phyloP scores from a whole-genome alignment of 1,140 invertebrate genomes.

The Brachionus rotundiformis region DNA sequence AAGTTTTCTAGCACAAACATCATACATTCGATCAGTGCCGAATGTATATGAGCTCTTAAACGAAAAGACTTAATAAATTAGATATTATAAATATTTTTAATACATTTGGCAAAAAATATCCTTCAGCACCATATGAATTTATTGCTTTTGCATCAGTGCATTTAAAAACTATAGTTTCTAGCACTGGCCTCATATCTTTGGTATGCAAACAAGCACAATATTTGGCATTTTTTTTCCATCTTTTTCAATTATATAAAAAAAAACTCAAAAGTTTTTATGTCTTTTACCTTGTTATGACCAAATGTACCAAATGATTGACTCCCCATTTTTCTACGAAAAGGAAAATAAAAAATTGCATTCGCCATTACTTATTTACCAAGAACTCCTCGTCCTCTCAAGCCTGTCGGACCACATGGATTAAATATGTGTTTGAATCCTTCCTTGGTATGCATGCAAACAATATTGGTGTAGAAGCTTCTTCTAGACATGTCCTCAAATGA shows the following conservation, averaged over 20 bases:
- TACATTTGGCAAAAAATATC: conserved; percentile 14
- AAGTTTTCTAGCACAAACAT: neutral
- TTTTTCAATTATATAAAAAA: neutral
- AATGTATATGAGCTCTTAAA: neutral
- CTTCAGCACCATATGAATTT: neutral
- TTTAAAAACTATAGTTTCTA: neutral
- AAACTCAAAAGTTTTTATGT: neutral
- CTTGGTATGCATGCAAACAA: neutral
- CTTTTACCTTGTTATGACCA: conserved; percentile 2
- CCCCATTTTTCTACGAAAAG: neutral
- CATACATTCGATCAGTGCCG: neutral
- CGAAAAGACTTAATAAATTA: neutral
- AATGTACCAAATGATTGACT: neutral
- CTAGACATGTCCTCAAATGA: neutral
- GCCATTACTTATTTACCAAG: conserved; percentile 71
- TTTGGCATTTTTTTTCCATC: conserved; percentile 10
- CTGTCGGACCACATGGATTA: conserved; percentile 80
- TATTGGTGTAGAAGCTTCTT: neutral
- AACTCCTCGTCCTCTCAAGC: conserved; percentile 61
- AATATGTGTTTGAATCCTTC: neutral
- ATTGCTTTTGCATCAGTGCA: neutral
- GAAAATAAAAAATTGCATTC: neutral
- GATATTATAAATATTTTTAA: neutral
- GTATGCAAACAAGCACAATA: neutral
- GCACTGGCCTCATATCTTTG: neutral